Conservation (phyloP, 2,888 invertebrate genomes). For the Dryocosmus kuriphilus region DNA sequence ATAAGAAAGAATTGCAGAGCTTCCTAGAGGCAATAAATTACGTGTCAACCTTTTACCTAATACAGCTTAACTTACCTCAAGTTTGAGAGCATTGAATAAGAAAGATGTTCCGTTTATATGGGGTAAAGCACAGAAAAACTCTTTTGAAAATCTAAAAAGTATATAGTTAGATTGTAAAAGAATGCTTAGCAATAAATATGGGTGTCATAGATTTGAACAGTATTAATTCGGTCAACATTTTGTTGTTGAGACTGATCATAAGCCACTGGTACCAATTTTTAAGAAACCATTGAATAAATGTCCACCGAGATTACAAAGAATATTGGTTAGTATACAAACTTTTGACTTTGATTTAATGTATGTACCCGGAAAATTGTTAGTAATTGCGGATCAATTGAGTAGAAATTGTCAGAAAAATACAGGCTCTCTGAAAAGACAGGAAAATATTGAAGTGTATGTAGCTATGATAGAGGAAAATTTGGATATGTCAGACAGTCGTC, state of each 20-base stretch:
- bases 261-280: too few relatives aligned
- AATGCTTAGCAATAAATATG: too few relatives aligned
- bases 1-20: slow-evolving; percentile 56
- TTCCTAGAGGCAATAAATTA: slow-evolving; percentile 64
- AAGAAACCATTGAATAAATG: too few relatives aligned
- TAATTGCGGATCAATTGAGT: slow-evolving; percentile 50
- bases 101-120: slow-evolving; percentile 61
- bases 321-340: slow-evolving; percentile 46
- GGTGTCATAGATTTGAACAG: too few relatives aligned
- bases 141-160: too few relatives aligned
- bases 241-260: too few relatives aligned
- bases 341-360: slow-evolving; percentile 48
- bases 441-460: too few relatives aligned
- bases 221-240: too few relatives aligned
- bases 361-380: slow-evolving; percentile 49
- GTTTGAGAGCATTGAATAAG: slow-evolving; percentile 57
- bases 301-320: slow-evolving; percentile 50
- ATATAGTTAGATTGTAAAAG: too few relatives aligned
- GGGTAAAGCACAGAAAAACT: slow-evolving; percentile 60
- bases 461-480: too few relatives aligned
- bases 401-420: slow-evolving; percentile 35
- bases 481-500: too few relatives aligned
- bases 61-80: slow-evolving; percentile 52
- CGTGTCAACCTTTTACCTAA: slow-evolving; percentile 63
- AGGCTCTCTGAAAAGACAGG: slow-evolving; percentile 1